phyloP scores from a whole-genome alignment of 1,140 invertebrate genomes.

The Glomeris maerens region DNA sequence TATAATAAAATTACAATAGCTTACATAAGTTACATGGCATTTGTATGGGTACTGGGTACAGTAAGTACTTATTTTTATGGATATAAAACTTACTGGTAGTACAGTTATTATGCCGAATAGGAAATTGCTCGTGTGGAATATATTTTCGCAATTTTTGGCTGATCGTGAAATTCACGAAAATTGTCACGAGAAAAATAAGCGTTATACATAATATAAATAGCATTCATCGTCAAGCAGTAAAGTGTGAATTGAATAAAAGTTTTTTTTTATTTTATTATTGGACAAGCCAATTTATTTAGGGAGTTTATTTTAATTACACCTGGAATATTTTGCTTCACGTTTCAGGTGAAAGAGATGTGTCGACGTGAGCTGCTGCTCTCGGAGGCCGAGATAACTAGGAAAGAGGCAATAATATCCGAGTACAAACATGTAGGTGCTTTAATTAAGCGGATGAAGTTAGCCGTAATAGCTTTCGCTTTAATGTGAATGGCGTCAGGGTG shows the following conservation, averaged over 20 bases:
- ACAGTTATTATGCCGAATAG: no score
- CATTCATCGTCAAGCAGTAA: no score
- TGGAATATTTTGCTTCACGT: neutral
- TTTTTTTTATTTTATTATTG: constrained; percentile 2
- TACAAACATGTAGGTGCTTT: constrained; percentile 67
- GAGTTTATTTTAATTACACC: neutral
- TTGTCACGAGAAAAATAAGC: no score
- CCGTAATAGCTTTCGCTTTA: neutral
- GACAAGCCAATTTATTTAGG: neutral
- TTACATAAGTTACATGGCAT: no score
- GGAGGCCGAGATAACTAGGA: constrained; percentile 54
- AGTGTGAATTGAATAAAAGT: neutral
- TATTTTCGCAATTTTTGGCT: no score
- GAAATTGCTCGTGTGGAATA: no score
- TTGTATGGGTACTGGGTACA: no score
- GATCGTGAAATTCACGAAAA: no score
- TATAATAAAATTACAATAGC: no score
- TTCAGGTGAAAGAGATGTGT: constrained; percentile 64
- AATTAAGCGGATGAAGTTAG: neutral
- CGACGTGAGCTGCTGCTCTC: constrained; percentile 58
- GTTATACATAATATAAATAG: no score
- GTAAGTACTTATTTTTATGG: no score
- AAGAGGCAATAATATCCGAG: constrained; percentile 64
- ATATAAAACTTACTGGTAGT: no score
- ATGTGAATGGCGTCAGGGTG: neutral